Evolutionary conservation across 2,113 vertebrate genomes (phyloP).

Genomic region (Boleophthalmus pectinirostris): DNA sequence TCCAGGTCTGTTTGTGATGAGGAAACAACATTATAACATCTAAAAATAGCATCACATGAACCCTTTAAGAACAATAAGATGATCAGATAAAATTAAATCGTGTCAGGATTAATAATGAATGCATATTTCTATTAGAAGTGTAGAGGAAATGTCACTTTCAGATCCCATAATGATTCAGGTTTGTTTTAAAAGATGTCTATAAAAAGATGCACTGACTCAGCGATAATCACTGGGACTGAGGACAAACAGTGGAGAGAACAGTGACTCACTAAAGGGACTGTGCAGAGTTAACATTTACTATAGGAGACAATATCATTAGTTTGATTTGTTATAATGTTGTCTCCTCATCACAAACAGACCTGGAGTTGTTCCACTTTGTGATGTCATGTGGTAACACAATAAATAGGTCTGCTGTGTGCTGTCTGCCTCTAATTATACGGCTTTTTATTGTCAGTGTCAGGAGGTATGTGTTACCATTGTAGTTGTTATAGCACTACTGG

Average conservation of each 20-base stretch:
- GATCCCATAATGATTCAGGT: not conserved
- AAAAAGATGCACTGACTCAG: slow-evolving; percentile 1
- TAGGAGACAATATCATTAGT: not conserved
- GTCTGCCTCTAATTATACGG: too few species aligned
- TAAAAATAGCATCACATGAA: too few species aligned
- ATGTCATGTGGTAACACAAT: too few species aligned
- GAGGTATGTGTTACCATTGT: too few species aligned
- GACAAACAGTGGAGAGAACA: not conserved
- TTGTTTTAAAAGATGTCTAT: not conserved
- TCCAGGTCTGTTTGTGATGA: too few species aligned
- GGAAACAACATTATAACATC: too few species aligned
- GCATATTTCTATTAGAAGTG: not conserved
- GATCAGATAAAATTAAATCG: slow-evolving; percentile 5
- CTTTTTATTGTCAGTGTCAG: too few species aligned
- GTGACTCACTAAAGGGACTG: not conserved
- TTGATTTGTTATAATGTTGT: too few species aligned
- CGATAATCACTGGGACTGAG: not conserved
- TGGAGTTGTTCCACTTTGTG: too few species aligned
- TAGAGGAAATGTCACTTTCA: not conserved
- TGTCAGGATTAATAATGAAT: not conserved
- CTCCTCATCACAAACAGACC: too few species aligned
- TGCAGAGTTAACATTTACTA: not conserved
- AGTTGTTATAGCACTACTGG: too few species aligned
- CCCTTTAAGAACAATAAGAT: not conserved
- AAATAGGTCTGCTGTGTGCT: too few species aligned